Percentiles rank a stretch among this genome's conserved stretches.
phyloP scores from a whole-genome alignment of 2,888 invertebrate genomes.

The Gymnocheta viridis region DNA sequence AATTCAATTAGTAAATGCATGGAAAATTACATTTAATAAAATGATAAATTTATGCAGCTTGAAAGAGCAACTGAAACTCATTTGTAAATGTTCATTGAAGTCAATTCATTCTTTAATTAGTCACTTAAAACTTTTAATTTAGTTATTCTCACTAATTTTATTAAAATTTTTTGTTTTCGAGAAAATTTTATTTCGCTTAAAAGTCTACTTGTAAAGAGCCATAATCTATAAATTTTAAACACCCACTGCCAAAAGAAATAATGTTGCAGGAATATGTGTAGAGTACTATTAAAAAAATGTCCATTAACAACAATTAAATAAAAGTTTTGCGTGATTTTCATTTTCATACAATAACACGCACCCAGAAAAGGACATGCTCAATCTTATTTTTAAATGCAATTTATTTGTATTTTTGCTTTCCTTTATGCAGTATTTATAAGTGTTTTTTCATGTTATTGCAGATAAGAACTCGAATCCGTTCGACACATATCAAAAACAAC shows the following conservation, averaged over 20 bases:
- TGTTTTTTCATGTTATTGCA: slow-evolving; percentile 59
- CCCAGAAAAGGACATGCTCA: not conserved
- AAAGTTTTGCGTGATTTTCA: slow-evolving; percentile 24
- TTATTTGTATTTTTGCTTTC: not conserved
- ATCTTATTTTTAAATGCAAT: slow-evolving; percentile 15
- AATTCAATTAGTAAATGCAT: slow-evolving; percentile 9
- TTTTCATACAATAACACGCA: not conserved
- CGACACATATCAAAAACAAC: slow-evolving; percentile 1
- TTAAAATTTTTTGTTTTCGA: not conserved
- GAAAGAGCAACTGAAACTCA: not conserved
- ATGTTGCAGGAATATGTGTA: not conserved
- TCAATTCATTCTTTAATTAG: not conserved
- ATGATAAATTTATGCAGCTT: not conserved
- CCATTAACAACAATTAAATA: not conserved
- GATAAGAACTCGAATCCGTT: slow-evolving; percentile 29
- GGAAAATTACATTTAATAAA: not conserved
- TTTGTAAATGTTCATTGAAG: not conserved
- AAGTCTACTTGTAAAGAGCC: not conserved
- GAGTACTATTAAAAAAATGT: not conserved
- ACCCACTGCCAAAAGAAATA: not conserved
- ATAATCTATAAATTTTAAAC: too few relatives aligned
- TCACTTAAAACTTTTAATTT: not conserved
- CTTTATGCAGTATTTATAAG: slow-evolving; percentile 23
- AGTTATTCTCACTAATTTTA: not conserved
- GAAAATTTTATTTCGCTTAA: too few relatives aligned